These are phyloP conservation scores for Rhopalosiphum maidis DNA, from an alignment of 1,140 invertebrate species.

Conservation along the genomic window DNA sequence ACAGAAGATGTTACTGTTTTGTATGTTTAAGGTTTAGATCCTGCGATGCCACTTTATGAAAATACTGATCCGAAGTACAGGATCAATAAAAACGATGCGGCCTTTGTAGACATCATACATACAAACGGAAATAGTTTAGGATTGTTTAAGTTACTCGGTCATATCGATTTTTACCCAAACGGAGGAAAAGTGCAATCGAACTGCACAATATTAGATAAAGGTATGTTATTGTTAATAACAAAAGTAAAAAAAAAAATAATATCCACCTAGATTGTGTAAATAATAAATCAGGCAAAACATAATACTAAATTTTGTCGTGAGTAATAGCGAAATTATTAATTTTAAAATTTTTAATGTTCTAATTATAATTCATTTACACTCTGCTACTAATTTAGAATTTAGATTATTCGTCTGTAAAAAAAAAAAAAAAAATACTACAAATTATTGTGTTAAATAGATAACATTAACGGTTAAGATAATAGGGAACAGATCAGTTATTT, in stretches of 20 bases:
- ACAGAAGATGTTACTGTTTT: background rate
- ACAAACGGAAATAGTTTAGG: slow-evolving; percentile 62
- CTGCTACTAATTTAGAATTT: too few species aligned
- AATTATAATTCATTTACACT: too few species aligned
- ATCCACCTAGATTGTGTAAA: background rate
- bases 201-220: slow-evolving; percentile 57
- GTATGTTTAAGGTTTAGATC: slow-evolving; percentile 66
- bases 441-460: background rate
- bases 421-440: too few species aligned
- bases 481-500: background rate
- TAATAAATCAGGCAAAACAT: background rate
- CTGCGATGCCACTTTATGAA: slow-evolving; percentile 73
- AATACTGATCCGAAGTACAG: slow-evolving; percentile 67
- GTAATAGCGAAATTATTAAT: too few species aligned
- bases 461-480: background rate
- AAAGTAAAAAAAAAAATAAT: background rate
- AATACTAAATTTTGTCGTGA: too few species aligned
- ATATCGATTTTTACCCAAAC: slow-evolving; percentile 61
- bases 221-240: background rate
- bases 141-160: background rate
- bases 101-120: slow-evolving; percentile 78
- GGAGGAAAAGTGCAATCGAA: slow-evolving; percentile 62
- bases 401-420: too few species aligned
- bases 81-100: slow-evolving; percentile 71
- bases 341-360: too few species aligned